Conservation (phyloP, 2,113 vertebrate species). For the Trachemys scripta region DNA sequence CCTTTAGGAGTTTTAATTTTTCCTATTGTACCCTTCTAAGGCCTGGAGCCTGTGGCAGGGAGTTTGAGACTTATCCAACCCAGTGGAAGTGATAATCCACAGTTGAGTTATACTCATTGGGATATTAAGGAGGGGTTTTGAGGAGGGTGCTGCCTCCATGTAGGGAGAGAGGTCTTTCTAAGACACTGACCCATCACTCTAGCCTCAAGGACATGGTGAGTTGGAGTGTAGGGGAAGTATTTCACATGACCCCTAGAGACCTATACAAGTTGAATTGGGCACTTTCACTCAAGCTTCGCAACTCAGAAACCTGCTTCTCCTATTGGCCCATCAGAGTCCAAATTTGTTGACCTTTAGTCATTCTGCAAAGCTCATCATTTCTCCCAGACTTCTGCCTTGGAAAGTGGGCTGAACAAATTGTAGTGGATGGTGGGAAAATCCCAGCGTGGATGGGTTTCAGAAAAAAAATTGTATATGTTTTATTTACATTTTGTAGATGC, state of each 20-base stretch:
- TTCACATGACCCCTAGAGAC: not conserved
- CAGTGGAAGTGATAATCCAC: not conserved
- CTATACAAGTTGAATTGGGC: not conserved
- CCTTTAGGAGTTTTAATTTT: not conserved
- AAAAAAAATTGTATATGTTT: not conserved
- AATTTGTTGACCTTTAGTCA: not conserved
- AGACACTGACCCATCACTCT: not conserved
- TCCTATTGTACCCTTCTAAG: not conserved
- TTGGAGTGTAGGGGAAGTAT: not conserved
- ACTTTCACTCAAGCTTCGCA: not conserved
- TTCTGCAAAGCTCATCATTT: rapidly evolving
- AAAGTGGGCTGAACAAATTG: not conserved
- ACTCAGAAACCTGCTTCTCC: not conserved
- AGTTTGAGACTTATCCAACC: not conserved
- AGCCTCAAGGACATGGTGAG: too few species aligned
- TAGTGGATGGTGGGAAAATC: not conserved
- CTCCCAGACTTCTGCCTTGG: not conserved
- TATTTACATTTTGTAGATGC: not conserved
- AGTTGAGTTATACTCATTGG: not conserved
- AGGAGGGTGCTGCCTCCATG: not conserved
- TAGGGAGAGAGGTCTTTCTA: not conserved
- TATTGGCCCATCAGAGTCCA: too few species aligned
- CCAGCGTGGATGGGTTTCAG: not conserved
- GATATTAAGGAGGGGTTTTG: too few species aligned
- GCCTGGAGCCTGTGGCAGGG: not conserved